Evolutionary conservation across 2,113 vertebrate species (phyloP), one percentile per base, ranked within the genome.

Genomic region (Pelobates fuscus): DNA sequence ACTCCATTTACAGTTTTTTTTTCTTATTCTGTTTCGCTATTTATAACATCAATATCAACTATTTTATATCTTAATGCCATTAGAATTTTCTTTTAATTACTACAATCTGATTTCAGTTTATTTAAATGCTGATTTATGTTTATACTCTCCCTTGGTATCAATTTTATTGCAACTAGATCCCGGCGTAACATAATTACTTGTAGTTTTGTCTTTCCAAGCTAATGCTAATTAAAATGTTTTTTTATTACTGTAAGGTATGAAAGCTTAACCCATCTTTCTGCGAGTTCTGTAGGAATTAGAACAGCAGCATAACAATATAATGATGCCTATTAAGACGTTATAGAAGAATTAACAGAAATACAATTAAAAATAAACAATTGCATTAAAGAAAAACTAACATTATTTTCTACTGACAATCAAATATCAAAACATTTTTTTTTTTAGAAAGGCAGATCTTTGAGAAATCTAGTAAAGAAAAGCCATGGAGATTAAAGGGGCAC

Each of bases 51-150:
- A 77, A 52, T 82, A 81, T 84, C 77, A 77, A 83, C 82, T 84
- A 82, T 81, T 85, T 85, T 82, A 82, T 25, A 75, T 80, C 60
- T 80, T 82, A 79, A 79, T 80, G 62, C 71, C 69, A 74, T 55
- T 71, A 74, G 76, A 86, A 86, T 83, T 85, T 85, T 80, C 77
- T 79, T 80, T 81, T 86, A 86, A 88, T 83, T 86, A 84, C 80
- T 67, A 72, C 78, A 82, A 87, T 85, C 78, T 86, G 82, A 84
- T 85, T 85, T 84, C 69, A 80, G 80, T 86, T 87, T 89, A 83
- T 82, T 84, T 87, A 86, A 86, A 85, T 82, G 80, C 76, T 84
- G 83, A 85, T 85, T 85, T 84, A 88, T 86, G 84, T 82, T 81
- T 82, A 80, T 79, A 67, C 71, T 78, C 79, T 86, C 87, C 85